phyloP scores from a whole-genome alignment of 1,140 invertebrate genomes.

The Helicoverpa armigera region DNA sequence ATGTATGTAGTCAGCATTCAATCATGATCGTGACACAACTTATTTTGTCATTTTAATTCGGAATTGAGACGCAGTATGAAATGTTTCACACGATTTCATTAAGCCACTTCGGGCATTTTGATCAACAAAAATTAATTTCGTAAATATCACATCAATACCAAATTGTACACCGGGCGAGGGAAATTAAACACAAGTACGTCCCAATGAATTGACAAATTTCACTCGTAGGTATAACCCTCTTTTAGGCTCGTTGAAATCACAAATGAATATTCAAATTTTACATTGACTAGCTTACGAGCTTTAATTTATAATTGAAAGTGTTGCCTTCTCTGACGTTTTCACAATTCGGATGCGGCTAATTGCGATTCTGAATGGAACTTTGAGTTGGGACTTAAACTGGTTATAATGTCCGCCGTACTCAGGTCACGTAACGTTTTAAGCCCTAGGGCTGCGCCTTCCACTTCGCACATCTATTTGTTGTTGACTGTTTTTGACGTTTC shows the following conservation, averaged over 20 bases:
- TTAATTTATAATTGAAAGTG: conserved; percentile 59
- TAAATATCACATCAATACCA: conserved; percentile 12
- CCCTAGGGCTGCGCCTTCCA: conserved; percentile 57
- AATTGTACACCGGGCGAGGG: conserved; percentile 27
- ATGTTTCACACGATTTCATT: conserved; percentile 2
- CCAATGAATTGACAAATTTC: conserved; percentile 43
- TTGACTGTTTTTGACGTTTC: conserved; percentile 59
- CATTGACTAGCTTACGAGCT: conserved; percentile 49
- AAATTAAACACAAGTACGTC: conserved; percentile 44
- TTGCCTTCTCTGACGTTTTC: conserved; percentile 53
- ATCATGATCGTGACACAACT: background rate
- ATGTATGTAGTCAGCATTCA: background rate
- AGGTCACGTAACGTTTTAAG: conserved; percentile 59
- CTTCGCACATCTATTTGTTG: conserved; percentile 58
- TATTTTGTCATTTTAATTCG: background rate
- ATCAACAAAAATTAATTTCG: conserved; percentile 31
- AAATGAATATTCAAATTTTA: conserved; percentile 51
- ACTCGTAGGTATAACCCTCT: conserved; percentile 39
- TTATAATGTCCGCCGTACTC: conserved; percentile 62
- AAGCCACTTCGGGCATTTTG: background rate
- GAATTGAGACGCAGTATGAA: background rate
- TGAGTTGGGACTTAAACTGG: conserved; percentile 64
- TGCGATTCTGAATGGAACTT: conserved; percentile 61
- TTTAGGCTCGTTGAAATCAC: conserved; percentile 45
- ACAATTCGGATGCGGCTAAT: conserved; percentile 54